A percentile compares a stretch with the other conserved stretches of the same genome.
Evolutionary conservation across 92 coral and sea anemone genomes (phyloP).

Genomic region (Zoanthus gigantus): DNA sequence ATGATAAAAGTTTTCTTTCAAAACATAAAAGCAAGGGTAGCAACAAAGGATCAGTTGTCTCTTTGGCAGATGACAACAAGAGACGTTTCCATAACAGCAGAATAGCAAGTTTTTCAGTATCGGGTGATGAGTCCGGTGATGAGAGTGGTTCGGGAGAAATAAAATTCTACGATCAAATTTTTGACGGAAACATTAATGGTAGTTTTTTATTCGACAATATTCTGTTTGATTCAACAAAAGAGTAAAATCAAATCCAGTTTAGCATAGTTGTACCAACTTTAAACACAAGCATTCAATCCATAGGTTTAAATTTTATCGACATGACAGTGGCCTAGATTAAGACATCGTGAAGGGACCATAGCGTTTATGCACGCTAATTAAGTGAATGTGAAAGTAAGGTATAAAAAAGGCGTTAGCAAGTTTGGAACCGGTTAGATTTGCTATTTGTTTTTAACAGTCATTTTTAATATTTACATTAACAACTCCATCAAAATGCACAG

Average conservation of each 20-base stretch:
- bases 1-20: not conserved
- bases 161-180: conserved; percentile 3
- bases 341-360: too few relatives aligned
- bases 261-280: too few relatives aligned
- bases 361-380: too few relatives aligned
- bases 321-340: too few relatives aligned
- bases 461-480: too few relatives aligned
- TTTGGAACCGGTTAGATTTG: too few relatives aligned
- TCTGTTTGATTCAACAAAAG: not conserved
- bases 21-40: not conserved
- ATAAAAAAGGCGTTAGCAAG: too few relatives aligned
- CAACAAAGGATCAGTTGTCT: not conserved
- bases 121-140: not conserved
- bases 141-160: not conserved
- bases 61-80: conserved; percentile 1
- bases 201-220: conserved; percentile 5
- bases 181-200: conserved; percentile 14
- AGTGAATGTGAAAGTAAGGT: too few relatives aligned
- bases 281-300: too few relatives aligned
- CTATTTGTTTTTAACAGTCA: too few relatives aligned
- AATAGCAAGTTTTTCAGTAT: not conserved
- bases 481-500: too few relatives aligned
- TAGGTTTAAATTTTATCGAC: too few relatives aligned
- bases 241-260: not conserved
- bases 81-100: not conserved